Conservation (phyloP, 2,113 vertebrate species). For the Spilogale gracilis region DNA sequence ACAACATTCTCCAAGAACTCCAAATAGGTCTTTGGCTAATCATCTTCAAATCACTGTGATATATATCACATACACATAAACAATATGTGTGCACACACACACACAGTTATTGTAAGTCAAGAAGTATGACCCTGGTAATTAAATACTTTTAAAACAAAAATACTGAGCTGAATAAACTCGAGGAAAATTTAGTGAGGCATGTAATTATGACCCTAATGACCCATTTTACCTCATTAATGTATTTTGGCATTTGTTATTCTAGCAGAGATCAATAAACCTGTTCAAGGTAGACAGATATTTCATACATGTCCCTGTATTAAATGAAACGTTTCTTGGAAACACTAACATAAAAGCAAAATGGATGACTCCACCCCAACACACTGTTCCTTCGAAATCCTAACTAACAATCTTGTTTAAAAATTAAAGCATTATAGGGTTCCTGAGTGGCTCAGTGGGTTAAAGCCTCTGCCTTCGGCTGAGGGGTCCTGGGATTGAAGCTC, state of each 20-base stretch:
- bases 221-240: slow-evolving; percentile 29
- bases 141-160: slow-evolving; percentile 57
- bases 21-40: neutral
- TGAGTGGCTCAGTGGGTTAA: no score
- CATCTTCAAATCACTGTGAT: neutral
- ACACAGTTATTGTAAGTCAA: neutral
- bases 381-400: slow-evolving; percentile 67
- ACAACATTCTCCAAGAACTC: neutral
- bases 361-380: slow-evolving; percentile 75
- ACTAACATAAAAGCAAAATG: slow-evolving; percentile 54
- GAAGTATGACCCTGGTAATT: neutral
- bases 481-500: no score
- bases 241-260: slow-evolving; percentile 53
- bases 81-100: neutral
- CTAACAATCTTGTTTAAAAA: slow-evolving; percentile 28
- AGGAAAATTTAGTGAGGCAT: neutral
- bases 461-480: no score
- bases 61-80: neutral
- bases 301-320: slow-evolving; percentile 66
- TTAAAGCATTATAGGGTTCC: neutral
- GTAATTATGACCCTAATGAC: slow-evolving; percentile 28
- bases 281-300: slow-evolving; percentile 66
- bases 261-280: slow-evolving; percentile 72
- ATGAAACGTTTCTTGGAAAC: slow-evolving; percentile 64
- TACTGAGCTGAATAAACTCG: neutral